Base-by-base conservation (phyloP, 2,888 invertebrate genomes). In the Sphaeridia pumilis region DNA sequence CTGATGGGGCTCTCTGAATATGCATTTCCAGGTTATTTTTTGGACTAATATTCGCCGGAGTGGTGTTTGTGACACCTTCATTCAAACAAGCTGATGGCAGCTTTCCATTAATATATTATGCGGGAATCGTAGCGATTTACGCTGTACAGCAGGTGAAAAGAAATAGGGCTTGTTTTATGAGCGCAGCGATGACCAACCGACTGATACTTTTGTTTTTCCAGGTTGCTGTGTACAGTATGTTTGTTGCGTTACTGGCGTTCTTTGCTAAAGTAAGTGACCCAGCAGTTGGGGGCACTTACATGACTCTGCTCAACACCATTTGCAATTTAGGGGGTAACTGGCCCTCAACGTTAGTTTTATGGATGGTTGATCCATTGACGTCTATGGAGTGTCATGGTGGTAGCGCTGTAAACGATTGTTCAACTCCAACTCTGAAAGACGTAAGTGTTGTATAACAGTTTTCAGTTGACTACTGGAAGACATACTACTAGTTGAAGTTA, bases 281-380 rank as follows among this genome's bases (percentile, higher is more conserved):
- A 0, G 77, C 83, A 0, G 90, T 97, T 0, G 98, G 98, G 2
- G 95, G 98, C 4, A 98, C 98, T 0, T 98, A 99, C 70, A 98
- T 98, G 98, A 99, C 98, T 0, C 76, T 98, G 47, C 75, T 98
- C 17, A 99, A 98, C 70, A 98, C 98, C 0, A 76, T 97, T 22
- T 81, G 84, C 45, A 98, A 98, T 75, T 77, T 98, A 54, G 98
- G 98, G n/a, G 90, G 90, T 4, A 95, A 93, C 69, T 97, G 95
- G 97, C 95, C 97, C 0, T 80, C 84, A 55, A 93, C 94, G 0
- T 74, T 92, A 3, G 83, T 90, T 0, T 76, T 95, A 3, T 93
- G 89, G 84, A 76, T 89, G 55, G 90, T 95, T 2, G 94, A 95
- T 72, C 79, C 82, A 10, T 71, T 94, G 4, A 93, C 94, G 0